Evolutionary conservation across 1,140 invertebrate genomes (phyloP).

Genomic region (Eueides isabella): DNA sequence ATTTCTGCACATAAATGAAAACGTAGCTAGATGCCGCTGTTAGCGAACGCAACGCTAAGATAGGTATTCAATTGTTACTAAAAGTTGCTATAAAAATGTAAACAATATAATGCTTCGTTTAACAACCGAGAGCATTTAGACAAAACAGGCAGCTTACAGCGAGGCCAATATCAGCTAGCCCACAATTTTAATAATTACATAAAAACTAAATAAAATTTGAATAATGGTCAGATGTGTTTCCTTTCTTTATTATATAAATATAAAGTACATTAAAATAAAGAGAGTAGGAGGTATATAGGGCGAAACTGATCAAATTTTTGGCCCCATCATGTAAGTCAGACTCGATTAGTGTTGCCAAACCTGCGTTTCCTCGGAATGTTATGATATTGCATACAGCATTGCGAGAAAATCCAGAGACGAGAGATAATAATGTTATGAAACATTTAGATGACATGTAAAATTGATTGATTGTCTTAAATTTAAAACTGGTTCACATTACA

Average conservation of each 20-base stretch:
- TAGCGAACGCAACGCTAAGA: background rate
- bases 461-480: background rate
- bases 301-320: conserved; percentile 18
- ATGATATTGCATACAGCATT: background rate
- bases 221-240: background rate
- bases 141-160: conserved; percentile 7
- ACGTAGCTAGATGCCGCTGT: conserved; percentile 16
- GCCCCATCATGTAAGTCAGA: background rate
- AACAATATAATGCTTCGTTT: conserved; percentile 23
- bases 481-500: conserved; percentile 1
- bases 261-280: conserved; percentile 19
- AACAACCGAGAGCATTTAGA: conserved; percentile 25
- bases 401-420: background rate
- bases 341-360: conserved; percentile 1
- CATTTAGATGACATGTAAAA: background rate
- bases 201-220: conserved; percentile 8
- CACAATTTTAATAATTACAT: conserved; percentile 5
- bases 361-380: background rate
- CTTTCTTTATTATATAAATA: conserved; percentile 1
- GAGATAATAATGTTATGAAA: background rate
- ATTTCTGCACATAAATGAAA: conserved; percentile 41
- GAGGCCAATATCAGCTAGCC: conserved; percentile 15
- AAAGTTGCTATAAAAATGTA: conserved; percentile 31
- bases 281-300: background rate
- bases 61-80: conserved; percentile 3